Evolutionary conservation across 2,797 vertebrate species (phyloP).

Genomic region (Alcedo atthis): DNA sequence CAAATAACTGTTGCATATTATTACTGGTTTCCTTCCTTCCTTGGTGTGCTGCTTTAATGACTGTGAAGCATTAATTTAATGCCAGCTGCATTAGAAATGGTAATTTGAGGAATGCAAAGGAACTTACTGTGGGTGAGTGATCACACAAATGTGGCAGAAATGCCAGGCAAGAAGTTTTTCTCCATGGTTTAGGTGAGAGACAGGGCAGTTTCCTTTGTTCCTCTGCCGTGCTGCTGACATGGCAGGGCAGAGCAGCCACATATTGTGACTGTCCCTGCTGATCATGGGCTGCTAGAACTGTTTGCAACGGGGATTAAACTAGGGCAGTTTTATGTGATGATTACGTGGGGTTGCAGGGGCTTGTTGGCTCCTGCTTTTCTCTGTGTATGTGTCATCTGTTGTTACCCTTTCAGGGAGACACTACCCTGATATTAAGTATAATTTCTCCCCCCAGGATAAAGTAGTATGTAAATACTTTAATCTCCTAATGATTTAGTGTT

Average conservation of each 20-base stretch:
- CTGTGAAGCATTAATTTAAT: neutral
- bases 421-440: neutral
- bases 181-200: neutral
- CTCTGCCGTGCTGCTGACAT: neutral
- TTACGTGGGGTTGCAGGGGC: neutral
- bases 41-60: neutral
- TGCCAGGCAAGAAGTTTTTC: neutral
- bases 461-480: constrained; percentile 9
- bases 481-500: constrained; percentile 23
- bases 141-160: neutral
- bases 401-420: neutral
- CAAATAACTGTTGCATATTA: neutral
- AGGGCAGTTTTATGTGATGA: neutral
- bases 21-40: neutral
- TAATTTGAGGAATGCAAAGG: neutral
- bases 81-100: rapidly evolving
- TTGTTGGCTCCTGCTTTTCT: neutral
- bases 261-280: neutral
- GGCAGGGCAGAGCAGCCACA: neutral
- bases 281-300: neutral
- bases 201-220: neutral
- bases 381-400: neutral
- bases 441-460: neutral
- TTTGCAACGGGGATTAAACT: neutral
- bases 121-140: neutral